Evolutionary conservation across 2,797 vertebrate genomes (phyloP).

Genomic region (Lithobates pipiens): DNA sequence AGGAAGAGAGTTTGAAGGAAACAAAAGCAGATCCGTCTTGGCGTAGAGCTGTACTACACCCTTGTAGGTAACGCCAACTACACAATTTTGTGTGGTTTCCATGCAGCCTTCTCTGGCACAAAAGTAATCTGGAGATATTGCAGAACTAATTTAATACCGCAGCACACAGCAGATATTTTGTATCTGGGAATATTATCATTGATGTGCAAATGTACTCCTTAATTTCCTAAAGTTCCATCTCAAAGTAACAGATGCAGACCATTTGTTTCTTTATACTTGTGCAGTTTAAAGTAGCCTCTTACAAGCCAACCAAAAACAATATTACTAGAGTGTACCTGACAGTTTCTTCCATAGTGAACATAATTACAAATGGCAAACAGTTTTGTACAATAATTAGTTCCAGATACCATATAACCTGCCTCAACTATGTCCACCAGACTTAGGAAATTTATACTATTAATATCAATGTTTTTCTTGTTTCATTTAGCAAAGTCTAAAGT

Average conservation of each 20-base stretch:
- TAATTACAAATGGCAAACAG: slow-evolving; percentile 53
- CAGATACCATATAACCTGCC: slow-evolving; percentile 18
- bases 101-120: background rate
- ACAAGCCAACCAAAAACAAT: slow-evolving; percentile 35
- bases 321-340: slow-evolving; percentile 39
- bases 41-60: too few relatives aligned
- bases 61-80: background rate
- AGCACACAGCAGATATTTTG: background rate
- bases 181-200: slow-evolving; percentile 14
- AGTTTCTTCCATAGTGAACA: slow-evolving; percentile 27
- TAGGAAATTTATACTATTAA: background rate
- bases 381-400: slow-evolving; percentile 35
- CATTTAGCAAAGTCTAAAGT: slow-evolving; percentile 29
- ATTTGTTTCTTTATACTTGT: slow-evolving; percentile 28
- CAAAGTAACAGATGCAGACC: slow-evolving; percentile 35
- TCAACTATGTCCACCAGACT: slow-evolving; percentile 5
- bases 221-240: slow-evolving; percentile 17
- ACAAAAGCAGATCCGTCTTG: background rate
- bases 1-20: background rate
- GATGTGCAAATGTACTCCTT: slow-evolving; percentile 1
- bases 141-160: background rate
- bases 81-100: background rate
- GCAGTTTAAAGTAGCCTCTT: slow-evolving; percentile 30
- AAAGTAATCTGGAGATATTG: background rate
- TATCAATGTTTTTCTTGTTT: slow-evolving; percentile 35